Evolutionary conservation across 2,113 vertebrate species (phyloP), one percentile per base, ranked within the genome.

Genomic region (Leptodactylus fuscus): DNA sequence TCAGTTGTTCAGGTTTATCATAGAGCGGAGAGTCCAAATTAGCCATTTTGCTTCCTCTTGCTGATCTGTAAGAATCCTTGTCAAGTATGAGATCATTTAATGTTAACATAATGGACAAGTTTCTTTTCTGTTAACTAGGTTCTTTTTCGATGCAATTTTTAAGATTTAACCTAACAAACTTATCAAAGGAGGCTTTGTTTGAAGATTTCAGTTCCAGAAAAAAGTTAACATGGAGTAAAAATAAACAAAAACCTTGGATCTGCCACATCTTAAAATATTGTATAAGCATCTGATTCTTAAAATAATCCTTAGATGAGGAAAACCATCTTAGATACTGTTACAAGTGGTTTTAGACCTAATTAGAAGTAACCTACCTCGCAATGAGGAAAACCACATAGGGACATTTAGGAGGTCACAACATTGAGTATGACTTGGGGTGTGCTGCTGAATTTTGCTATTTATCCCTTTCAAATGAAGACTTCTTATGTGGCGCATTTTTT

Each of bases 181-280:
- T 69, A 69, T 69, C 65, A 69, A 69, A 69, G 65, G 34, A 38
- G 65, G 22, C 34, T 27, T 69, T 69, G 65, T 69, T 69, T 69
- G 29, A 12, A 67, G 10, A 38, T 20, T 38, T 34, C 6, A 3
- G 1, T 22, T 10, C 32, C 34, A 10, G 32, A 8, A 69, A 13
- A 69, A 69, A 69, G 32, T 38, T 36, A 69, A 38, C 7, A 69
- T 53, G 32, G 15, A 76, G 27, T 34, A 34, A 76, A 76, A 76
- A 51, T 51, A 76, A 76, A 51, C 48, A 34, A 51, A 76, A 69
- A 32, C 46, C 46, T 51, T 20, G 15, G 48, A 51, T 24, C 16
- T 76, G 74, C 48, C 74, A 76, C 74, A 51, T 49, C 73, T 76
- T 76, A 51, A 76, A 76, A 49, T 76, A 32, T 76, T 49, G 13